Conservation (phyloP, 2,888 invertebrate genomes). For the Drosophila maculinotata region DNA sequence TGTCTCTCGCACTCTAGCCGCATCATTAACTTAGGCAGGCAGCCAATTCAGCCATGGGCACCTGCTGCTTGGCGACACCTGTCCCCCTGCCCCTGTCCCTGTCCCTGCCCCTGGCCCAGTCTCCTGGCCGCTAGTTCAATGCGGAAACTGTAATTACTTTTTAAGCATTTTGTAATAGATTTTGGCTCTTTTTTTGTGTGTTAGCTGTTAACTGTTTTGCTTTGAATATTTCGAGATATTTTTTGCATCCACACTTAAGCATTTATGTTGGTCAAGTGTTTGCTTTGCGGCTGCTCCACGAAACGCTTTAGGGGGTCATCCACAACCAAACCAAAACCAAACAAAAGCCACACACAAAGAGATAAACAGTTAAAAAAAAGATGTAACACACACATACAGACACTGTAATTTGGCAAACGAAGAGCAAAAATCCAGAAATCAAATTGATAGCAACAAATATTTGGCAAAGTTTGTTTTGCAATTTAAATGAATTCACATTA, state of each 20-base stretch:
- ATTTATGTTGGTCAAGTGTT: slow-evolving; percentile 79
- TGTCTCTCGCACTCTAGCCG: slow-evolving; percentile 5
- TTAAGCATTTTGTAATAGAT: slow-evolving; percentile 72
- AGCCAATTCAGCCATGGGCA: slow-evolving; percentile 8
- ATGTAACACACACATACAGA: slow-evolving; percentile 56
- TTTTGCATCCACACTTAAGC: slow-evolving; percentile 55
- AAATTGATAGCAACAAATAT: slow-evolving; percentile 35
- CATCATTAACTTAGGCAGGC: slow-evolving; percentile 45
- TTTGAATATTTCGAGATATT: slow-evolving; percentile 58
- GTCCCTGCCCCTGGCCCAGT: background rate
- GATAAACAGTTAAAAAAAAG: slow-evolving; percentile 72
- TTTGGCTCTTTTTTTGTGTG: slow-evolving; percentile 53
- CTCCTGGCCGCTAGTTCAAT: slow-evolving; percentile 36
- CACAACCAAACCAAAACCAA: slow-evolving; percentile 27
- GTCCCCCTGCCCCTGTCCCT: background rate
- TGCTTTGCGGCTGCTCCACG: slow-evolving; percentile 32
- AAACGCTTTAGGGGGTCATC: slow-evolving; percentile 59
- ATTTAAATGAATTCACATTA: slow-evolving; percentile 75
- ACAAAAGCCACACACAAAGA: slow-evolving; percentile 45
- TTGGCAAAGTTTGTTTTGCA: slow-evolving; percentile 60
- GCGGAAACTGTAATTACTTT: slow-evolving; percentile 77
- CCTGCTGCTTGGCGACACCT: slow-evolving; percentile 51
- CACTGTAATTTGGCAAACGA: slow-evolving; percentile 41
- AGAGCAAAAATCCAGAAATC: slow-evolving; percentile 26
- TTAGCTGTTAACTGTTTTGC: slow-evolving; percentile 44